A percentile compares a stretch with the other conserved stretches of the same genome.
Evolutionary conservation across 2,888 invertebrate species (phyloP).

Genomic region (Oscheius sp.): DNA sequence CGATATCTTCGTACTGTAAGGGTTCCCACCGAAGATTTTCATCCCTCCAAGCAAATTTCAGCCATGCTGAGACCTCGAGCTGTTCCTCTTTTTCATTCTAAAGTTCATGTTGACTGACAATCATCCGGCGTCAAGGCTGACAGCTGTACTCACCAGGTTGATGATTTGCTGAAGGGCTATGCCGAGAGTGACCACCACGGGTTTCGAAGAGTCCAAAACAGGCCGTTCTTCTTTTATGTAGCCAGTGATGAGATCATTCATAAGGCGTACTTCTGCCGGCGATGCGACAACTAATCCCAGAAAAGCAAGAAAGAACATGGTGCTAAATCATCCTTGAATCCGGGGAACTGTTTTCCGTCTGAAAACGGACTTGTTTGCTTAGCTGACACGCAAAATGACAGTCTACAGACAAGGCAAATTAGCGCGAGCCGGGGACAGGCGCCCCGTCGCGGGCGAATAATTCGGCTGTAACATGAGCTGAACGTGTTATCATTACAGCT

Average conservation of each 20-base stretch:
- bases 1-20: conserved; percentile 58
- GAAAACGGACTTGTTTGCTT: not conserved
- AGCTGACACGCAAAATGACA: not conserved
- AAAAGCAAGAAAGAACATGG: conserved; percentile 9
- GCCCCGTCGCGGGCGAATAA: conserved; percentile 11
- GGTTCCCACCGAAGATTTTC: conserved; percentile 71
- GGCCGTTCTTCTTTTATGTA: conserved; percentile 66
- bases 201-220: conserved; percentile 61
- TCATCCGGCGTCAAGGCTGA: conserved; percentile 12
- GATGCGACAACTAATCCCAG: conserved; percentile 39
- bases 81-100: conserved; percentile 69
- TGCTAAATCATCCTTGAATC: conserved; percentile 2
- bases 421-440: conserved; percentile 19
- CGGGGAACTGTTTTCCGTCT: not conserved
- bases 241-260: conserved; percentile 66
- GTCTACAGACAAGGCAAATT: conserved; percentile 20
- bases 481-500: conserved; percentile 33
- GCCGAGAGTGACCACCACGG: conserved; percentile 66
- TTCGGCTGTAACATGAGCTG: conserved; percentile 36
- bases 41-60: conserved; percentile 68
- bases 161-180: conserved; percentile 69
- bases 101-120: conserved; percentile 27
- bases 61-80: conserved; percentile 69
- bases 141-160: conserved; percentile 56
- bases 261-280: conserved; percentile 64